These are phyloP conservation scores for Onychorhynchus coronatus DNA, from an alignment of 2,113 vertebrate genomes.

Conservation along the genomic window DNA sequence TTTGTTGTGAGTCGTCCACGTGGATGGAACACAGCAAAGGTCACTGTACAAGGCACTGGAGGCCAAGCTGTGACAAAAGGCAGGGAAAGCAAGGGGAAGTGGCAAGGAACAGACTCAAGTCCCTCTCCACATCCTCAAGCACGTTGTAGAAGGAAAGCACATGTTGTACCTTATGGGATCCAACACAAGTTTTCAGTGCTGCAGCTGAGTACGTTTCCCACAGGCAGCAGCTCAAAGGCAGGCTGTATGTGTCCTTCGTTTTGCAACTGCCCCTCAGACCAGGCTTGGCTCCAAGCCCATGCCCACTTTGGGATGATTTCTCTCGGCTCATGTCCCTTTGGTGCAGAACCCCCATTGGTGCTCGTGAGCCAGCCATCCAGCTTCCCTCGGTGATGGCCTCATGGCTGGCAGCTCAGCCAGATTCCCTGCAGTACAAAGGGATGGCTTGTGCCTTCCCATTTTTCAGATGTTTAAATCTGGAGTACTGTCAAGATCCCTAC, in stretches of 20 bases:
- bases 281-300: neutral
- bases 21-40: neutral
- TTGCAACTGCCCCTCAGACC: neutral
- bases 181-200: neutral
- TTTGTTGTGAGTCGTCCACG: neutral
- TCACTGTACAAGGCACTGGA: neutral
- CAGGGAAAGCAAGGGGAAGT: neutral
- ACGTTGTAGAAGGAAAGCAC: fast-evolving
- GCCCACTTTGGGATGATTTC: neutral
- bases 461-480: slow-evolving; percentile 31
- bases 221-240: neutral
- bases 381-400: neutral
- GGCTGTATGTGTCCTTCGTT: neutral
- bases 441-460: neutral
- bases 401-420: neutral
- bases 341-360: fast-evolving
- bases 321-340: neutral
- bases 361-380: neutral
- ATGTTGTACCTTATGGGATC: neutral
- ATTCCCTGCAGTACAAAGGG: slow-evolving; percentile 3
- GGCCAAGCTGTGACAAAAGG: neutral
- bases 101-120: neutral
- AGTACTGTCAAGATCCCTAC: slow-evolving; percentile 8
- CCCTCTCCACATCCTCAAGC: neutral
- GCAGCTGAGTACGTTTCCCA: neutral